Base-by-base conservation (phyloP, 2,797 vertebrate genomes). In the Rhabdomys pumilio region DNA sequence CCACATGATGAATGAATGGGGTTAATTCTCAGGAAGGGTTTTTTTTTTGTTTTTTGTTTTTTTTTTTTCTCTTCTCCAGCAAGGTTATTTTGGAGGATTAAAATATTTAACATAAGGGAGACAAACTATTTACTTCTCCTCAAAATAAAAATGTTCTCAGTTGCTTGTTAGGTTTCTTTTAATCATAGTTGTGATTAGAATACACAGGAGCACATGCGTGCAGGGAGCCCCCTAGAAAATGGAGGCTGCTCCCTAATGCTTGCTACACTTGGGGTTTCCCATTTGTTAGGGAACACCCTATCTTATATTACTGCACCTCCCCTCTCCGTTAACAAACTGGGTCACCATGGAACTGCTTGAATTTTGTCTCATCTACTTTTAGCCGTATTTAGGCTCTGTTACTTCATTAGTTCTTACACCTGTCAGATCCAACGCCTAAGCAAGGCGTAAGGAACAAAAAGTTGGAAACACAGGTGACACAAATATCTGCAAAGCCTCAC, bases 31-130 rank as follows among this genome's bases (percentile, higher is more conserved):
- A 13, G 92, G 92, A 92, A 93, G 61, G 55, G n/a, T 96, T 47
- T 57, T 73, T 75, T 86, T 57, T 84, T 67, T 20, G 38, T 38
- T 38, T 38, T 38, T 38, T 38, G 38, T 38, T 38, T 38, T 38
- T 2, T 38, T 2, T 38, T 57, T 84, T 67, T 20, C 10, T 53
- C 63, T 97, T 86, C 55, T 97, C 65, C 72, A 96, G 91, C 95
- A 96, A 96, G 82, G 81, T 96, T 98, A 96, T 95, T 97, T 96
- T 95, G 89, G 92, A 96, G 76, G 91, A 98, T 97, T 92, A 91
- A 98, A 98, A 97, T 76, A 97, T 97, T 97, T 96, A 92, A 97
- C 98, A 98, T 95, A 97, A 97, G 98, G 95, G 92, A 97, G 87
- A 96, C 0, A 41, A 97, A 20, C 57, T 94, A 87, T 94, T 98